A percentile compares a stretch with the other conserved stretches of the same genome.
phyloP scores from a whole-genome alignment of 1,140 invertebrate species.

The Neodiprion lecontei region DNA sequence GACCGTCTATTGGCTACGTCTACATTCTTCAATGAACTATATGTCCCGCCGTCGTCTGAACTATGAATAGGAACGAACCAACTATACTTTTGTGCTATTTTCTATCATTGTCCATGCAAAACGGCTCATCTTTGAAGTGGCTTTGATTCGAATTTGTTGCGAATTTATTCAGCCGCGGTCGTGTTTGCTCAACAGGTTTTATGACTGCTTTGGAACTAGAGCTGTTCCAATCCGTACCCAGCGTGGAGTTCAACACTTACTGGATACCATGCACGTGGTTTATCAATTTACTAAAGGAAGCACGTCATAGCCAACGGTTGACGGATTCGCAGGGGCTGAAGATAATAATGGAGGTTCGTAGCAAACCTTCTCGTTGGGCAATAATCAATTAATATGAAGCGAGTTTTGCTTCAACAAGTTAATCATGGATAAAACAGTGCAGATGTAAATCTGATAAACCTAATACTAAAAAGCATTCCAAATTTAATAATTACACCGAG shows the following conservation, averaged over 20 bases:
- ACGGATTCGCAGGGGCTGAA: slow-evolving; percentile 69
- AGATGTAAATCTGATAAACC: no score
- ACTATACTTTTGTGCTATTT: no score
- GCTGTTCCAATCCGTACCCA: slow-evolving; percentile 68
- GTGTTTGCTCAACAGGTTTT: slow-evolving; percentile 60
- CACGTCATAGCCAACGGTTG: slow-evolving; percentile 61
- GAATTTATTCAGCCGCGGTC: background rate
- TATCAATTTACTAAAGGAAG: slow-evolving; percentile 67
- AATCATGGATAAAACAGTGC: no score
- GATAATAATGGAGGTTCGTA: slow-evolving; percentile 69
- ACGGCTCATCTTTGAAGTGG: no score
- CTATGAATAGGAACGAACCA: no score
- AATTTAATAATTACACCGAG: no score
- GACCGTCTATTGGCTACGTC: no score
- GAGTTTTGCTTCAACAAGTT: background rate
- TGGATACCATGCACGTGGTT: slow-evolving; percentile 77
- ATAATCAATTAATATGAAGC: background rate
- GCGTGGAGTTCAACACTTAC: slow-evolving; percentile 72
- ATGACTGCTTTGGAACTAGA: slow-evolving; percentile 70
- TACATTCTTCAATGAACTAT: no score
- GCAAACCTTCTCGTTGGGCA: background rate
- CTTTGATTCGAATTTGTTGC: no score
- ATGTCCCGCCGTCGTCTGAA: no score
- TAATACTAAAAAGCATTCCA: no score
- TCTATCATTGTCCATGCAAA: no score